phyloP scores from a whole-genome alignment of 1,140 invertebrate genomes.

The Aphidius gifuensis region DNA sequence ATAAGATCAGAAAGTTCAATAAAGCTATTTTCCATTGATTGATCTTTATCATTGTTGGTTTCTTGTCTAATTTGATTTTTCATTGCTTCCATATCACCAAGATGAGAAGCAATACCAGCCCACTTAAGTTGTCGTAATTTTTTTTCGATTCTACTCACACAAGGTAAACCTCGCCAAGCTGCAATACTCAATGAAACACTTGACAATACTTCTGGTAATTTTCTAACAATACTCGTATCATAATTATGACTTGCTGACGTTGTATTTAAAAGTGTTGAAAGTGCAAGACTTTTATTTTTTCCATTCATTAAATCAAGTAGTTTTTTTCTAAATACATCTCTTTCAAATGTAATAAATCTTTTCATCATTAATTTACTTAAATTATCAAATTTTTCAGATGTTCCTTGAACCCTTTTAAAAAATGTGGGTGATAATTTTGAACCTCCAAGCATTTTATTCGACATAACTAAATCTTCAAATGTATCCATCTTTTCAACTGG shows the following conservation, averaged over 20 bases:
- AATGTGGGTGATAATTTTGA: conserved; percentile 12
- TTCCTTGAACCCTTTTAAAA: conserved; percentile 17
- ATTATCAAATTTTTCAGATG: conserved; percentile 6
- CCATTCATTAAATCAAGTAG: conserved; percentile 30
- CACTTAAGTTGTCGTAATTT: conserved; percentile 27
- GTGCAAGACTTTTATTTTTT: conserved; percentile 28
- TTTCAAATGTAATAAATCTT: conserved; percentile 30
- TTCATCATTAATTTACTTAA: conserved; percentile 23
- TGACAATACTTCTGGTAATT: conserved; percentile 34
- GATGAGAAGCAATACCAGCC: conserved; percentile 32
- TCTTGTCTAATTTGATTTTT: neutral
- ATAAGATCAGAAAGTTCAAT: conserved; percentile 33
- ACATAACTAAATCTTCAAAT: conserved; percentile 18
- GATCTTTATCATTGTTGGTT: neutral
- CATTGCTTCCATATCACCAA: neutral
- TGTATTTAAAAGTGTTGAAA: conserved; percentile 37
- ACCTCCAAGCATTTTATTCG: conserved; percentile 23
- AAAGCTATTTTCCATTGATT: neutral
- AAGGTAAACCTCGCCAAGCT: conserved; percentile 36
- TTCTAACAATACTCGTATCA: conserved; percentile 26
- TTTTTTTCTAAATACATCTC: conserved; percentile 21
- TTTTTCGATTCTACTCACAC: conserved; percentile 29
- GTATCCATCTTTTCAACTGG: conserved; percentile 25
- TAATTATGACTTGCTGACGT: conserved; percentile 24
- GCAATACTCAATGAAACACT: conserved; percentile 40